Base-by-base conservation (phyloP, 2,797 vertebrate genomes). In the Rhinophrynus dorsalis region DNA sequence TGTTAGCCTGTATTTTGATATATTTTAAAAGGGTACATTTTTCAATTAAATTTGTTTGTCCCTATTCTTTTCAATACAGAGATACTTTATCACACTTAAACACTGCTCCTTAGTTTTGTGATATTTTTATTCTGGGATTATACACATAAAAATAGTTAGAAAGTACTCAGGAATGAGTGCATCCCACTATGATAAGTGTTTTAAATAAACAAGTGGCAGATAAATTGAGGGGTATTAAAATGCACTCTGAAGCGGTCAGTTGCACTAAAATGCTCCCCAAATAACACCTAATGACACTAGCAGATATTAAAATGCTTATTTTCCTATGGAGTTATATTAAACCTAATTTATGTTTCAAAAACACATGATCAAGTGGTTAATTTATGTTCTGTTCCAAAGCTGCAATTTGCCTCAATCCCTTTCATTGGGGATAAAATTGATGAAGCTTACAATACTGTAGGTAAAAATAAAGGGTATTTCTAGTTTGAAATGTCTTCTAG, bases 281-380 rank as follows among this genome's bases (percentile, higher is more conserved):
- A 51, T 30, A 35, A 30, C 23, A 20, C 38, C 30, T 57, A 64
- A 72, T 72, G 52, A 58, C 27, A 54, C 68, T 51, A 57, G 50
- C 68, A 58, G 33, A 65, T 63, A 33, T 71, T 72, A 72, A 72
- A 64, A 57, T 65, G 33, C 50, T 63, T 64, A 63, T 50, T 65
- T 65, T 58, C 51, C 42, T 44, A 65, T 42, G 48, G 52, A 72
- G 52, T 58, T 42, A 32, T 40, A 65, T 52, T 72, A 71, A 21
- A 63, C 40, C 56, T 63, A 51, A 71, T 64, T n/a, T 64, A 63
- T 45, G 59, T 59, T 63, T 26, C 56, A 64, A 63, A 30, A 57
- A 47, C 50, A 55, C 45, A 52, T 59, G 44, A 66, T 50, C 48
- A 50, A 57, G 48, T 40, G 61, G 42, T 73, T 65, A 50, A 72